These are phyloP conservation scores for Grammomys dolichurus DNA, from an alignment of 2,113 vertebrate genomes.

Conservation along the genomic window DNA sequence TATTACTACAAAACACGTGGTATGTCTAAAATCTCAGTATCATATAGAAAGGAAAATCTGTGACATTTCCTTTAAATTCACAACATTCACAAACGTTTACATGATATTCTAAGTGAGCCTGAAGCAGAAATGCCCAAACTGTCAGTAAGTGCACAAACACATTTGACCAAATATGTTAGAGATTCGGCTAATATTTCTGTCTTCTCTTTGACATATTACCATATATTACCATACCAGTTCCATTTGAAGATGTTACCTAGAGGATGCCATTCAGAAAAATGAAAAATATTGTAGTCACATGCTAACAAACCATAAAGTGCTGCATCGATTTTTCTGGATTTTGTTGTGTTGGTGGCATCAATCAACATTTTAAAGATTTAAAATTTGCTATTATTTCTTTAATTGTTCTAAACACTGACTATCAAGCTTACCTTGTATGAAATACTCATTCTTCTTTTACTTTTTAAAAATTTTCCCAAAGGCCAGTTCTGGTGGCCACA, in stretches of 20 bases:
- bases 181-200: neutral
- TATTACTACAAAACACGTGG: conserved; percentile 33
- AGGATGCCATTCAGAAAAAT: neutral
- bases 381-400: conserved; percentile 20
- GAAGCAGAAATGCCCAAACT: conserved; percentile 7
- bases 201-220: neutral
- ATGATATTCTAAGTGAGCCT: conserved; percentile 1
- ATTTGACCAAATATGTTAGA: neutral
- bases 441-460: conserved; percentile 27
- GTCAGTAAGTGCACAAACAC: neutral
- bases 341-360: neutral
- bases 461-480: neutral
- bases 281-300: neutral
- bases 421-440: conserved; percentile 43
- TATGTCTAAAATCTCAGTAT: neutral
- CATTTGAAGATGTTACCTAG: neutral
- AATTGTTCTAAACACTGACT: conserved; percentile 19
- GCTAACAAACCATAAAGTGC: neutral
- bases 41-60: conserved; percentile 18
- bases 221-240: neutral
- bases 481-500: neutral
- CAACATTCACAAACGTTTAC: neutral
- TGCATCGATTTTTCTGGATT: neutral
- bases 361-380: conserved; percentile 43
- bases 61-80: conserved; percentile 4